phyloP scores from a whole-genome alignment of 2,113 vertebrate genomes.

The Alosa alosa region DNA sequence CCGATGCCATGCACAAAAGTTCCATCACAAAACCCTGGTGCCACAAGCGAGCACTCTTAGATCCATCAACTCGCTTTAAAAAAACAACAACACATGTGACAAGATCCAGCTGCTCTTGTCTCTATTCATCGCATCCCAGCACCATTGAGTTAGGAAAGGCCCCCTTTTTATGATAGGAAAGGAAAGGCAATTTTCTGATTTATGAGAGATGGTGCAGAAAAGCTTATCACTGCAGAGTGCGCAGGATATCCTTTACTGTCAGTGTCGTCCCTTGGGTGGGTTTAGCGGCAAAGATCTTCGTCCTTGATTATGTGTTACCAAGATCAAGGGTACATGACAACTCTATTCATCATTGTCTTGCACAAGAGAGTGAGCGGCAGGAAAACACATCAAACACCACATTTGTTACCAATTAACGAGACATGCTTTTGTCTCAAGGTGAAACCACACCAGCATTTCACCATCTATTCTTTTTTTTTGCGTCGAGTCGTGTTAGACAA shows the following conservation, averaged over 20 bases:
- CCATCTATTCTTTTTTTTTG: background rate
- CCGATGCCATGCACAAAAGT: background rate
- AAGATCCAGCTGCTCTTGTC: background rate
- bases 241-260: slow-evolving; percentile 31
- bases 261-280: slow-evolving; percentile 44
- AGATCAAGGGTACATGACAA: slow-evolving; percentile 44
- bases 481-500: background rate
- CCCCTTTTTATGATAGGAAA: background rate
- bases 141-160: background rate
- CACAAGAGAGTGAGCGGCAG: slow-evolving; percentile 29
- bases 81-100: background rate
- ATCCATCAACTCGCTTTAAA: background rate
- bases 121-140: background rate
- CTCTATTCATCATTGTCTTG: slow-evolving; percentile 48
- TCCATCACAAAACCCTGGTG: background rate
- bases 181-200: slow-evolving; percentile 14
- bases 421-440: slow-evolving; percentile 61
- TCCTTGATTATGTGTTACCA: slow-evolving; percentile 60
- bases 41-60: background rate
- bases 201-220: slow-evolving; percentile 10
- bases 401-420: slow-evolving; percentile 63
- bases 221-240: background rate
- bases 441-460: slow-evolving; percentile 28
- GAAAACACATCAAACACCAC: slow-evolving; percentile 52
- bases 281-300: slow-evolving; percentile 54